Base-by-base conservation (phyloP, 2,113 vertebrate genomes). In the Corythoichthys intestinalis region DNA sequence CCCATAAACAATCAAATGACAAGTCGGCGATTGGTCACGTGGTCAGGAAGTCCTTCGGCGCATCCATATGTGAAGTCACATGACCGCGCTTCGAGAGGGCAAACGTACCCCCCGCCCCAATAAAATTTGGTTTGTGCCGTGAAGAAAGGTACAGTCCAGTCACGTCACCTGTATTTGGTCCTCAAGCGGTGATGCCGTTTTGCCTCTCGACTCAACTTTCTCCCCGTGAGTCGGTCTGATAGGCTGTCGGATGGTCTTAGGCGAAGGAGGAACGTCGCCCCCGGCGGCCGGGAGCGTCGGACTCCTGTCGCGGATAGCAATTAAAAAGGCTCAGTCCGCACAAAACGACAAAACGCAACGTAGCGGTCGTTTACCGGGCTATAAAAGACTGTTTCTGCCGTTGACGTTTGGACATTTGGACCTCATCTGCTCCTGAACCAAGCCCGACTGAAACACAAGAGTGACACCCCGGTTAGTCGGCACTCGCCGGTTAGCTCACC, bases 401-500 rank as follows among this genome's bases (percentile, higher is more conserved):
- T 89, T 90, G 72, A 72, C 74, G 54, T 92, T 93, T 0, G 86
- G 88, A 0, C 94, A 92, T 88, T 95, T 96, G 38, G 94, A 95
- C 74, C 94, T 91, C 94, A 97, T 96, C 84, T 94, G 93, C 80
- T 97, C 94, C 85, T 96, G 94, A 11, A 96, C 91, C 0, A 93
- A 90, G 0, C 94, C 94, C 0, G 92, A 93, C 95, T 96, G 88
- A 1, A 48, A 41, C 44, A 47, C 41, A 46, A 64, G 4, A 64
- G 8, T 13, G 60, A n/a, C 9, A 62, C 17, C 2, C 2, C 39
- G 14, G 28, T 7, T 3, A 37, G 56, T 14, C 47, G 56, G 17
- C 17, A 6, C 1, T 13, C 58, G 64, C 0, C n/a, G 49, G 35
- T 58, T 66, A 0, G 41, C 39, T 6, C 39, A 6, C 39, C 0